Conservation (phyloP, 2,113 vertebrate genomes). For the Crotalus helleri region DNA sequence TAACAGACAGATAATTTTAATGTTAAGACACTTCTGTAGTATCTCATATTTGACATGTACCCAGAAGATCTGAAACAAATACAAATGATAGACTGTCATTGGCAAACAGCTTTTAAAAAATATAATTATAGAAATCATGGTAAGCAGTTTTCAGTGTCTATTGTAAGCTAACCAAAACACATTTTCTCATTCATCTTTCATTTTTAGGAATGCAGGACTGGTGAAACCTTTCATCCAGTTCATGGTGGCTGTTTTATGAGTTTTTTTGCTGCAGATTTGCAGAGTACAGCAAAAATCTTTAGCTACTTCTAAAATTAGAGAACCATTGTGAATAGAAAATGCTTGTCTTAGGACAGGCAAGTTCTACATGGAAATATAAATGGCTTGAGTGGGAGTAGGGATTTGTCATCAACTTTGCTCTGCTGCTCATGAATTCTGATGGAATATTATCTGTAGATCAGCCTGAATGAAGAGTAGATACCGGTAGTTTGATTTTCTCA, state of each 20-base stretch:
- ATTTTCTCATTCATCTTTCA: background rate
- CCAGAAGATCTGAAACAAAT: background rate
- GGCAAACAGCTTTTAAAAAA: background rate
- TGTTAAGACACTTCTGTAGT: background rate
- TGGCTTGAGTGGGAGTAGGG: background rate
- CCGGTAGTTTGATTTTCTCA: background rate
- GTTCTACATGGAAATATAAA: background rate
- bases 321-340: background rate
- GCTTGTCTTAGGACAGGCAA: background rate
- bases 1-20: background rate
- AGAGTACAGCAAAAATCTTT: background rate
- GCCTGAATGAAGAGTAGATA: background rate
- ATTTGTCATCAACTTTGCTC: background rate
- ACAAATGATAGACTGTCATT: background rate
- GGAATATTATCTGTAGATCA: background rate
- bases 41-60: background rate
- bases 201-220: background rate
- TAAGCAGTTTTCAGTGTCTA: background rate
- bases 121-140: background rate
- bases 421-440: background rate
- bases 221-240: background rate
- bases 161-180: background rate
- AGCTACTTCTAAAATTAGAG: background rate
- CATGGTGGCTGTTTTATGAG: background rate
- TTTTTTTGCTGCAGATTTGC: background rate